phyloP scores from a whole-genome alignment of 2,797 vertebrate species.

The Diplodus sargus region DNA sequence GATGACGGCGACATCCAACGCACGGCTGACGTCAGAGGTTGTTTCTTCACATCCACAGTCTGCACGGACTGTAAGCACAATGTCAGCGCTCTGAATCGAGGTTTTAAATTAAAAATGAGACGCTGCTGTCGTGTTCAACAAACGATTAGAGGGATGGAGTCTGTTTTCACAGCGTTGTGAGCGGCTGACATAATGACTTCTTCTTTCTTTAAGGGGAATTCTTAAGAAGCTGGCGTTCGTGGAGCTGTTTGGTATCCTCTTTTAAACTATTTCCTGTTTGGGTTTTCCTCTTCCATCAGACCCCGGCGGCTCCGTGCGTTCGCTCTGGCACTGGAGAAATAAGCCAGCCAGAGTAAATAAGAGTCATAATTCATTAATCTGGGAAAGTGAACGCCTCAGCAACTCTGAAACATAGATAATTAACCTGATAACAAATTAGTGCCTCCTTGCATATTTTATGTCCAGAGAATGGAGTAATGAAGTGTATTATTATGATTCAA shows the following conservation, averaged over 20 bases:
- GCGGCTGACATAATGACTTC: neutral
- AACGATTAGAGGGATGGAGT: neutral
- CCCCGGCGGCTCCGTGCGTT: slow-evolving; percentile 38
- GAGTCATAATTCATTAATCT: slow-evolving; percentile 81
- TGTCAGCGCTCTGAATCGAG: neutral
- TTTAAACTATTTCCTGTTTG: slow-evolving; percentile 56
- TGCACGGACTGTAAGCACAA: neutral
- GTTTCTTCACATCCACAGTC: neutral
- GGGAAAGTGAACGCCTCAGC: slow-evolving; percentile 76
- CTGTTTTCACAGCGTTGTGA: neutral
- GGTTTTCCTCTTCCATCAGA: slow-evolving; percentile 57
- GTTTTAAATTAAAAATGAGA: neutral
- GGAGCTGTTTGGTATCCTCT: slow-evolving; percentile 27
- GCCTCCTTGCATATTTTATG: slow-evolving; percentile 80
- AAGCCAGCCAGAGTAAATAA: slow-evolving; percentile 71
- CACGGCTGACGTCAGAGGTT: neutral
- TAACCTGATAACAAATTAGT: slow-evolving; percentile 82
- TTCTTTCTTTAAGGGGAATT: slow-evolving; percentile 8
- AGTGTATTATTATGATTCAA: slow-evolving; percentile 71
- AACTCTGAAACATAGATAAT: slow-evolving; percentile 82
- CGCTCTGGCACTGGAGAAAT: slow-evolving; percentile 55
- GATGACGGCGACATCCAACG: neutral
- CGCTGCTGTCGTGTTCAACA: neutral
- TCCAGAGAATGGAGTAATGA: slow-evolving; percentile 76
- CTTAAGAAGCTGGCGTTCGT: slow-evolving; percentile 8